Evolutionary conservation across 2,113 vertebrate species (phyloP).

Genomic region (Cynopterus brachyotis): DNA sequence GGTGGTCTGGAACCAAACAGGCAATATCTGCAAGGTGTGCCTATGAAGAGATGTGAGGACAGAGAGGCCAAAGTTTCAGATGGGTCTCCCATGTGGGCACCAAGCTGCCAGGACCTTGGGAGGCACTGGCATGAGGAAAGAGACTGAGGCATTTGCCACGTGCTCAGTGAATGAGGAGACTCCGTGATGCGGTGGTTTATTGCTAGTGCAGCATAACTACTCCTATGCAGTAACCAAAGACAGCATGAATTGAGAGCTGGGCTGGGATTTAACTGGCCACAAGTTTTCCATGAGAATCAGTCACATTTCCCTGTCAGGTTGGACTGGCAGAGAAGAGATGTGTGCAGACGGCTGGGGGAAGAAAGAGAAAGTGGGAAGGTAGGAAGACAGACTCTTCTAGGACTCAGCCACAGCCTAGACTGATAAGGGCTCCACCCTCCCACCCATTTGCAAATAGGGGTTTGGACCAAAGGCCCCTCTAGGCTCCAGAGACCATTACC

Average conservation of each 20-base stretch:
- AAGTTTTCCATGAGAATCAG: background rate
- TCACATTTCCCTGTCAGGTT: background rate
- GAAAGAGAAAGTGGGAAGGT: background rate
- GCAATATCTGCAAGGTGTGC: background rate
- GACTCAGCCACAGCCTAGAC: background rate
- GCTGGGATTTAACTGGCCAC: background rate
- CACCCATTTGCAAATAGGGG: background rate
- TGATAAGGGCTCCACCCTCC: background rate
- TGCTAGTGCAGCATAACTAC: background rate
- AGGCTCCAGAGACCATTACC: background rate
- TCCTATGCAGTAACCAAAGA: background rate
- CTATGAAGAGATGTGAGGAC: background rate
- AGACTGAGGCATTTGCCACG: background rate
- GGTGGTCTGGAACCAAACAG: too few relatives aligned
- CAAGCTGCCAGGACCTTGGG: background rate
- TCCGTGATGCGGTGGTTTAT: background rate
- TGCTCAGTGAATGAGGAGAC: background rate
- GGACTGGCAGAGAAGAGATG: background rate
- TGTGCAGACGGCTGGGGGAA: background rate
- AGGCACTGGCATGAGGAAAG: background rate
- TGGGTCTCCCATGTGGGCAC: background rate
- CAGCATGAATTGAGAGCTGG: fast-evolving
- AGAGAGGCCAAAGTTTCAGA: background rate
- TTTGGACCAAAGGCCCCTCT: background rate
- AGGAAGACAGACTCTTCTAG: background rate